phyloP scores from a whole-genome alignment of 37 sponge, comb jelly and placozoan species.

The Haliclona indistincta region DNA sequence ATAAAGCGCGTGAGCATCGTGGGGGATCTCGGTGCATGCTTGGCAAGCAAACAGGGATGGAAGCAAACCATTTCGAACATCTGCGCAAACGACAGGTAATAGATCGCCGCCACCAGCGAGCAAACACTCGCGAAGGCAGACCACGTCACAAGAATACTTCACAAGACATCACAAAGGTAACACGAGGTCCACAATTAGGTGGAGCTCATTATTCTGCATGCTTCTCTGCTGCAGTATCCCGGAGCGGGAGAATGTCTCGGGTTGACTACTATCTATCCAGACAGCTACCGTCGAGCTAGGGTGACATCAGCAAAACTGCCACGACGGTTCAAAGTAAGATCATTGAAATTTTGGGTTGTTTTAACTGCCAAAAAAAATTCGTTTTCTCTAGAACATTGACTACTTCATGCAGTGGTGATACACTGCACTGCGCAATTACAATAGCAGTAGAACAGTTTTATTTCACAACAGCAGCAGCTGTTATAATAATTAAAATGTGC shows the following conservation, averaged over 20 bases:
- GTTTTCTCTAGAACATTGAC: too few species aligned
- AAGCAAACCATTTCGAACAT: constrained; percentile 48
- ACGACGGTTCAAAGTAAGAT: neutral
- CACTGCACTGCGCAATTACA: too few species aligned
- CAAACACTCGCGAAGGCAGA: too few species aligned
- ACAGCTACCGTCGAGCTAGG: neutral
- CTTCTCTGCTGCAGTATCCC: constrained; percentile 1
- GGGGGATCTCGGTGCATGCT: neutral
- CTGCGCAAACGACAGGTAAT: constrained; percentile 27
- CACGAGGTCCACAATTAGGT: neutral
- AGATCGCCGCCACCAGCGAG: neutral
- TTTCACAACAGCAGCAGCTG: too few species aligned
- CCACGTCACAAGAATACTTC: too few species aligned
- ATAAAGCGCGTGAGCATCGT: too few species aligned
- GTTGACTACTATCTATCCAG: neutral
- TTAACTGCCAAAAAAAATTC: too few species aligned
- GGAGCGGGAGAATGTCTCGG: neutral
- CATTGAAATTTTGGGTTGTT: too few species aligned
- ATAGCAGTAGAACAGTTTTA: too few species aligned
- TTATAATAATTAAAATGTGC: too few species aligned
- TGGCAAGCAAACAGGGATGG: neutral
- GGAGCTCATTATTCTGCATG: neutral
- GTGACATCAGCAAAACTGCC: neutral
- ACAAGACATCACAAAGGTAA: constrained; percentile 1
- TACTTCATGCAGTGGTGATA: too few species aligned